Conservation (phyloP, 37 sponge, comb jelly and placozoan genomes). For the Corticium candelabrum region DNA sequence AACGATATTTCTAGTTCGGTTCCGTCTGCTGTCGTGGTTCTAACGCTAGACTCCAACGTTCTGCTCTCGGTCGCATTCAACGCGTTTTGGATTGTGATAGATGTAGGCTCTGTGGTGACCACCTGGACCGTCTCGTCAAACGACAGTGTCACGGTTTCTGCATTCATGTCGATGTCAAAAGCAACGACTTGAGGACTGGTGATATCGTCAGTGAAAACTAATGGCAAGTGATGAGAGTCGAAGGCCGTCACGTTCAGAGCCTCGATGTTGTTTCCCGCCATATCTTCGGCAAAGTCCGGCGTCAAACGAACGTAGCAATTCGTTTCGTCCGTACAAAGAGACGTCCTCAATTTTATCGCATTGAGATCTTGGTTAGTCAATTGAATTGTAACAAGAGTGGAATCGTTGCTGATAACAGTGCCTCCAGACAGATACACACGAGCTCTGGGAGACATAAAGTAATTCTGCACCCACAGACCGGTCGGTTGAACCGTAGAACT, state of each 20-base stretch:
- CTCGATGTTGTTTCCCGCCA: conserved; percentile 30
- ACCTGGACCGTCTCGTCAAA: conserved; percentile 77
- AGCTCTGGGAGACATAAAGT: not conserved
- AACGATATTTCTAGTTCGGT: conserved; percentile 38
- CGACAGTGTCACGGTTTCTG: conserved; percentile 42
- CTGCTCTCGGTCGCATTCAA: conserved; percentile 33
- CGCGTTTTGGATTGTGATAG: conserved; percentile 66
- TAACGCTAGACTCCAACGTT: not conserved
- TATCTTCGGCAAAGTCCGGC: conserved; percentile 35
- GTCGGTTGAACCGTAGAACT: conserved; percentile 35
- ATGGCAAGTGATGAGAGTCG: not conserved
- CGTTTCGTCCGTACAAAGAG: conserved; percentile 37
- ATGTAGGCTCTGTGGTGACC: conserved; percentile 35
- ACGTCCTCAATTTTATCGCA: conserved; percentile 31
- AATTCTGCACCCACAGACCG: conserved; percentile 16
- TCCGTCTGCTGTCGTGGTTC: not conserved
- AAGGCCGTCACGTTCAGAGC: not conserved
- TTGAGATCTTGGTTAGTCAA: conserved; percentile 46
- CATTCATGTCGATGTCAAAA: conserved; percentile 52
- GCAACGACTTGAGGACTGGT: conserved; percentile 40
- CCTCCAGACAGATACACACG: conserved; percentile 19
- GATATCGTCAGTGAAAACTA: conserved; percentile 17
- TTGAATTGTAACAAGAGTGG: conserved; percentile 34
- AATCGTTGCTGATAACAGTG: conserved; percentile 29
- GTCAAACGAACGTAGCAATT: conserved; percentile 43